Base-by-base conservation (phyloP, 2,113 vertebrate genomes). In the Phaetusa simplex region DNA sequence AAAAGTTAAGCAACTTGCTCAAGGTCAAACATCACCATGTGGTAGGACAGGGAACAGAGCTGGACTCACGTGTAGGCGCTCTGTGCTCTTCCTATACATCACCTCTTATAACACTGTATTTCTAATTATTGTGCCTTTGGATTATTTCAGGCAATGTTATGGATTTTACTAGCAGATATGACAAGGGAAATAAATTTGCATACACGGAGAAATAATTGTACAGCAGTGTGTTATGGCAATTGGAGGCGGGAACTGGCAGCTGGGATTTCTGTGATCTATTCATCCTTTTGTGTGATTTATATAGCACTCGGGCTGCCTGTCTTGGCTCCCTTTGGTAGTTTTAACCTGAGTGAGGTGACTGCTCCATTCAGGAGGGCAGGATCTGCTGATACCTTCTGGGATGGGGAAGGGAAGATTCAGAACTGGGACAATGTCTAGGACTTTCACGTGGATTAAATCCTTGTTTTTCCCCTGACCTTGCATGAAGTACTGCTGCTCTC, bases 21-120 rank as follows among this genome's bases (percentile, higher is more conserved):
- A 97, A 97, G 96, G 96, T 97, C 94, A 96, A 47, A 43, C 89
- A 64, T 65, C 42, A 77, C 12, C 34, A 6, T 40, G 36, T 73
- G 58, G n/a, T n/a, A 66, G 74, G 87, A 80, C 50, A 73, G 23
- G 45, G 74, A 91, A 34, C 45, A 90, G 83, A 65, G 74, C 53
- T 1, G 2, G 30, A 27, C 58, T 66, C 29, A 32, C 5, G 3
- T 40, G 45, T 42, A n/a, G 58, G 23, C 17, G 6, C 32, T 42
- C 34, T 22, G 64, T 82, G 30, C 61, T 84, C 36, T 42, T 72
- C 43, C 11, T 22, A 11, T 5, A 77, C 45, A 36, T 81, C 52
- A 72, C 42, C 30, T 81, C 73, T 77, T 53, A 38, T 4, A 83
- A 67, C 26, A 5, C 18, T 71, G 9, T 38, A n/a, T 76, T 92